Conservation (phyloP, 2,888 invertebrate genomes). For the Agonum fuliginosum region DNA sequence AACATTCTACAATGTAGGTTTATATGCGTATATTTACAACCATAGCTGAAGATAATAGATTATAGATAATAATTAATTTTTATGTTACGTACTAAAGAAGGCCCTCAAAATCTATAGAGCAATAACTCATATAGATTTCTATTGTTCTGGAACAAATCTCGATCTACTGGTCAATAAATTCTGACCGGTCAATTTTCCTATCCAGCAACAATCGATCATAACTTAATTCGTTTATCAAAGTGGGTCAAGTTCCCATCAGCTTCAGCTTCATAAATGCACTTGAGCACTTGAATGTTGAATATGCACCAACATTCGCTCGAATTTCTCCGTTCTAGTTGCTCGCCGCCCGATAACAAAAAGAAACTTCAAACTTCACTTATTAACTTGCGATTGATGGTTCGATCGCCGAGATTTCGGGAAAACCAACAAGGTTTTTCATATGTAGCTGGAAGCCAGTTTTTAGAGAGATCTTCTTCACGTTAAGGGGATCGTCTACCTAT, state of each 20-base stretch:
- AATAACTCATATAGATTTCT: not conserved
- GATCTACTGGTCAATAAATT: not conserved
- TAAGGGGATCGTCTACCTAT: too few relatives aligned
- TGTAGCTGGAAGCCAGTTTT: too few relatives aligned
- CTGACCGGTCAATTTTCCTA: not conserved
- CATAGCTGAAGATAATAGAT: too few relatives aligned
- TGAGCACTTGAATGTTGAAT: not conserved
- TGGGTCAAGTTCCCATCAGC: constrained; percentile 21
- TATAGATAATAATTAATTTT: too few relatives aligned
- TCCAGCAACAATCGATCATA: constrained; percentile 10
- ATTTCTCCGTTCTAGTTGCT: constrained; percentile 39
- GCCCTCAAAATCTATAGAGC: not conserved
- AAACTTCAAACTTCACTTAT: constrained; percentile 10
- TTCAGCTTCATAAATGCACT: not conserved
- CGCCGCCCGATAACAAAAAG: not conserved
- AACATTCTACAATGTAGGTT: too few relatives aligned
- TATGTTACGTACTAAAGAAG: not conserved
- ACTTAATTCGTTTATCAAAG: constrained; percentile 16
- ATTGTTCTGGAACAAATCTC: not conserved
- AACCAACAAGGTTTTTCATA: too few relatives aligned
- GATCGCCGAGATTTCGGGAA: constrained; percentile 14
- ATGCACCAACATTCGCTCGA: constrained; percentile 21
- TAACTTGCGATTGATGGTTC: not conserved
- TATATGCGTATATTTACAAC: too few relatives aligned
- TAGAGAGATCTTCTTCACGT: too few relatives aligned